Conservation (phyloP, 2,797 vertebrate species). For the Argyrosomus regius region DNA sequence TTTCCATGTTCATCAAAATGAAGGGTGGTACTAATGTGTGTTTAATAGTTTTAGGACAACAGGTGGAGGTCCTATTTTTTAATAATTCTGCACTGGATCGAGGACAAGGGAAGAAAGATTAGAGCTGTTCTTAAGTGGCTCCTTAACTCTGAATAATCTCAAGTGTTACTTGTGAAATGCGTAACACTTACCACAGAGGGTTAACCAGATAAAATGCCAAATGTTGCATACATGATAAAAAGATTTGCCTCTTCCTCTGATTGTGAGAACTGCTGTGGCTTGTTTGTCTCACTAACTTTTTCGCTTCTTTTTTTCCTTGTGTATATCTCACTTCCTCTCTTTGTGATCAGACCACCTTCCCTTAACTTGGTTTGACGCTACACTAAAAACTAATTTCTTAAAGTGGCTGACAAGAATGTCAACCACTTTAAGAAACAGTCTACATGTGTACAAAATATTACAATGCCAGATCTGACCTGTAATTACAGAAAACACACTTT, state of each 20-base stretch:
- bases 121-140: background rate
- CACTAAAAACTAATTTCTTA: slow-evolving; percentile 18
- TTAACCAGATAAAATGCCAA: slow-evolving; percentile 7
- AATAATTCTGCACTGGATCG: background rate
- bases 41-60: too few relatives aligned
- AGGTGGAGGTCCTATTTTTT: too few relatives aligned
- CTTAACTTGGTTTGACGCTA: slow-evolving; percentile 37
- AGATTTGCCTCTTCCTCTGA: slow-evolving; percentile 58
- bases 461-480: slow-evolving; percentile 12
- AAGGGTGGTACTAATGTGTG: too few relatives aligned
- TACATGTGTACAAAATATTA: slow-evolving; percentile 21
- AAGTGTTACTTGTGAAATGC: background rate
- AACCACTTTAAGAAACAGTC: slow-evolving; percentile 6
- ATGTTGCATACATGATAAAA: background rate
- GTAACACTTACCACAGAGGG: slow-evolving; percentile 12
- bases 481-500: slow-evolving; percentile 30
- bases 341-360: slow-evolving; percentile 69
- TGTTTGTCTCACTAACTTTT: slow-evolving; percentile 59
- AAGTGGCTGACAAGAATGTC: background rate
- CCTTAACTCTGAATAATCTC: background rate
- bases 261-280: slow-evolving; percentile 67
- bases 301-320: slow-evolving; percentile 66
- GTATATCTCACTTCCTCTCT: slow-evolving; percentile 74
- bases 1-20: background rate
- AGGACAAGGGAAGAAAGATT: background rate